Percentiles rank a stretch among this genome's conserved stretches.
Evolutionary conservation across 2,113 vertebrate species (phyloP).

Genomic region (Daphoenositta chrysoptera): DNA sequence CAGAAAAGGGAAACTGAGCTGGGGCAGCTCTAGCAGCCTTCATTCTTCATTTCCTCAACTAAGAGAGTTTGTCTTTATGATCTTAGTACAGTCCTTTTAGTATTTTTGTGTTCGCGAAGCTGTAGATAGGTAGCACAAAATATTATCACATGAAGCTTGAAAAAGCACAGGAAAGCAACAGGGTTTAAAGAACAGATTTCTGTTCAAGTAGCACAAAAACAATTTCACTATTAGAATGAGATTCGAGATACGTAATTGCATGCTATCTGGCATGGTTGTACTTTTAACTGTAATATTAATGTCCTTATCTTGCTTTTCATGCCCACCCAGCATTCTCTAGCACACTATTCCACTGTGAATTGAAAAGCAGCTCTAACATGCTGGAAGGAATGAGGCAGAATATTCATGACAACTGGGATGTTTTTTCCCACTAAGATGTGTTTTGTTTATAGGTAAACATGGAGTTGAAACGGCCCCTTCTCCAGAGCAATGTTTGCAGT

Average conservation of each 20-base stretch:
- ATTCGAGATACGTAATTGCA: background rate
- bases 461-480: background rate
- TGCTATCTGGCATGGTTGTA: background rate
- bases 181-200: background rate
- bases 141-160: background rate
- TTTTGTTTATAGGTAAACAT: constrained; percentile 35
- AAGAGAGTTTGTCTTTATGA: background rate
- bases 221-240: background rate
- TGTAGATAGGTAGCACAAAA: background rate
- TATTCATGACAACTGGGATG: background rate
- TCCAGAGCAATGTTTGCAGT: constrained; percentile 32
- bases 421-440: background rate
- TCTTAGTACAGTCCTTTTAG: background rate
- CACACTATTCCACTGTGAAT: background rate
- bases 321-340: background rate
- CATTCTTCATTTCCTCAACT: background rate
- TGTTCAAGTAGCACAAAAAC: background rate
- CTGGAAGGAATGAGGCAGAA: background rate
- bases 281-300: background rate
- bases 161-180: background rate
- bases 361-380: background rate
- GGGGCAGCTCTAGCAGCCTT: background rate
- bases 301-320: background rate
- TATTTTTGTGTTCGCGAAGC: background rate
- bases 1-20: background rate